These are phyloP conservation scores for Neosilurus hyrtlii DNA, from an alignment of 2,797 vertebrate species.

Conservation along the genomic window DNA sequence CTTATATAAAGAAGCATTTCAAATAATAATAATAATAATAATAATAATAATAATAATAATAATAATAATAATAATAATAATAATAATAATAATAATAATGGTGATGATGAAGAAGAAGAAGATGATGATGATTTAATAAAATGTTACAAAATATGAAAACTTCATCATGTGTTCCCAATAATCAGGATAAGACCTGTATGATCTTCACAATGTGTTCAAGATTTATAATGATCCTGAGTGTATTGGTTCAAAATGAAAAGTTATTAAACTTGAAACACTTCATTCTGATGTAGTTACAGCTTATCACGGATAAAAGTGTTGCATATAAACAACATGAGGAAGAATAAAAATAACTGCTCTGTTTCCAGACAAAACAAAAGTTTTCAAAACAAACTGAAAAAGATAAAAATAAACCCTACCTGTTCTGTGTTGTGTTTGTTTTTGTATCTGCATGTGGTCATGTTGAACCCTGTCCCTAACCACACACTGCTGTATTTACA, in stretches of 20 bases:
- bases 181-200: background rate
- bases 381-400: background rate
- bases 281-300: too few species aligned
- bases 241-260: background rate
- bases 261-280: background rate
- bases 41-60: too few species aligned
- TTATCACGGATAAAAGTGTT: background rate
- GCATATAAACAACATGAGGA: background rate
- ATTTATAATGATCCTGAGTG: background rate
- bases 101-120: too few species aligned
- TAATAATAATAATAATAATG: too few species aligned
- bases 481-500: background rate
- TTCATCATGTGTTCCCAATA: background rate
- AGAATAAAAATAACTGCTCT: background rate
- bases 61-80: too few species aligned
- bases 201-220: too few species aligned
- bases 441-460: background rate
- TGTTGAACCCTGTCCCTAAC: background rate
- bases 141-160: background rate
- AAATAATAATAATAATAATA: too few species aligned
- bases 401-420: background rate
- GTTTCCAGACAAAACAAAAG: background rate
- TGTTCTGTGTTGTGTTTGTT: background rate
- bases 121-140: background rate
- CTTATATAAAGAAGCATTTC: background rate